Evolutionary conservation across 2,113 vertebrate species (phyloP).

Genomic region (Calonectris borealis): DNA sequence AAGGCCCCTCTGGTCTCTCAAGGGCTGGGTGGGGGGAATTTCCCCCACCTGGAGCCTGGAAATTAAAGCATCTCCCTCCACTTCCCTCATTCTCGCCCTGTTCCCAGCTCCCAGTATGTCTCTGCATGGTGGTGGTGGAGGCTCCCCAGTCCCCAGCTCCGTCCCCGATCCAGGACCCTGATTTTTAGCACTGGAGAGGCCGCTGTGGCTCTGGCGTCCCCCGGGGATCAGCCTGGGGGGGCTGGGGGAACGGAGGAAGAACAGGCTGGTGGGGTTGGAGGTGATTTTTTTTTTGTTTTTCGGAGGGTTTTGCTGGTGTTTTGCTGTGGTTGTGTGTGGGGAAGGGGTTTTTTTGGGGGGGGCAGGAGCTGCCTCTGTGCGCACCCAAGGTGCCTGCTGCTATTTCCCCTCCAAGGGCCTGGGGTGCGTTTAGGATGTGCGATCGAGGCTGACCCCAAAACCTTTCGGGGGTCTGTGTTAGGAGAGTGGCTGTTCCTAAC

Average conservation of each 20-base stretch:
- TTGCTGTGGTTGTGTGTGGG: no score
- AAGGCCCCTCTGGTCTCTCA: neutral
- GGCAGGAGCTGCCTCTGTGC: neutral
- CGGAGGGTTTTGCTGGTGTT: neutral
- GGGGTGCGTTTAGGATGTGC: neutral
- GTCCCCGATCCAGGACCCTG: neutral
- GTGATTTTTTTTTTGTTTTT: neutral
- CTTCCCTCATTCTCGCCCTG: rapidly evolving
- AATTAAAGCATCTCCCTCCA: neutral
- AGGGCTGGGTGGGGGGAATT: neutral
- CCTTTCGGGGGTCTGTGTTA: no score
- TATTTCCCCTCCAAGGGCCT: neutral
- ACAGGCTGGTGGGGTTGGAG: no score
- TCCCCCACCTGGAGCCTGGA: neutral
- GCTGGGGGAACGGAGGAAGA: rapidly evolving
- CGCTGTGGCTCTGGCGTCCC: neutral
- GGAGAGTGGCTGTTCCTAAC: neutral
- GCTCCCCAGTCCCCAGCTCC: neutral
- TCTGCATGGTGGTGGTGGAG: rapidly evolving
- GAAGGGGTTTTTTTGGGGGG: neutral
- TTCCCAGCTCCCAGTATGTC: neutral
- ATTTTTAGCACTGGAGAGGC: neutral
- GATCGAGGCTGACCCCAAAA: neutral
- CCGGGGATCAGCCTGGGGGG: neutral
- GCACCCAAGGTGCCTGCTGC: no score